Base-by-base conservation (phyloP, 1,140 invertebrate genomes). In the Panagrolaimus sp. region DNA sequence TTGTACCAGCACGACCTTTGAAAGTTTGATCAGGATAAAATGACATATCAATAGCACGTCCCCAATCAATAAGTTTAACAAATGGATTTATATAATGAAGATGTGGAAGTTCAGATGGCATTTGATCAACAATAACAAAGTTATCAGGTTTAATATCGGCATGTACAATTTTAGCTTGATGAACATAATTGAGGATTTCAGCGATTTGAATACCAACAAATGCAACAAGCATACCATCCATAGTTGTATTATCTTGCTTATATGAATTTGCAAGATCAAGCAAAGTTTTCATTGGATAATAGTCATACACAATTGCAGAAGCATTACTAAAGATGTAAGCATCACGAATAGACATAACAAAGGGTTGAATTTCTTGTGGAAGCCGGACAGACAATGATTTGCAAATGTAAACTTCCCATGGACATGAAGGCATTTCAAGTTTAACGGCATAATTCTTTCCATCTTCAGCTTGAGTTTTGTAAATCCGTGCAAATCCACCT, bases 341-440 rank as follows among this genome's bases (percentile, higher is more conserved):
- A 31, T 75, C 73, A 23, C 57, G 42, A 25, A 75, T 51, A 13
- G 71, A 25, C 73, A 75, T 75, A 4, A 75, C 27, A 51, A 64
- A 78, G 0, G 51, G 27, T 25, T 57, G 23, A n/a, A n/a, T 25
- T 65, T 38, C 1, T 23, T n/a, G 0, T 44, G 38, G 4, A 45
- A 73, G 27, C 71, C 1, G 31, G 66, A 38, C 14, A 11, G 20
- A 5, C 27, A 47, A 8, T 73, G 25, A 11, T 47, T 45, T 9
- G 43, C 57, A 74, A n/a, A 75, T 75, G 73, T 75, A 72, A 8
- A 75, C 72, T 57, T 75, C 73, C 48, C 73, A 75, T 27, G 73
- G 76, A 47, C 73, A 75, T 1, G 76, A 20, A 2, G 73, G 73
- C 9, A 44, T 23, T 43, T 75, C 62, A 38, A 72, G 77, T 57